A percentile compares a stretch with the other conserved stretches of the same genome.
Evolutionary conservation across 2,113 vertebrate species (phyloP).

Genomic region (Polypterus senegalus): DNA sequence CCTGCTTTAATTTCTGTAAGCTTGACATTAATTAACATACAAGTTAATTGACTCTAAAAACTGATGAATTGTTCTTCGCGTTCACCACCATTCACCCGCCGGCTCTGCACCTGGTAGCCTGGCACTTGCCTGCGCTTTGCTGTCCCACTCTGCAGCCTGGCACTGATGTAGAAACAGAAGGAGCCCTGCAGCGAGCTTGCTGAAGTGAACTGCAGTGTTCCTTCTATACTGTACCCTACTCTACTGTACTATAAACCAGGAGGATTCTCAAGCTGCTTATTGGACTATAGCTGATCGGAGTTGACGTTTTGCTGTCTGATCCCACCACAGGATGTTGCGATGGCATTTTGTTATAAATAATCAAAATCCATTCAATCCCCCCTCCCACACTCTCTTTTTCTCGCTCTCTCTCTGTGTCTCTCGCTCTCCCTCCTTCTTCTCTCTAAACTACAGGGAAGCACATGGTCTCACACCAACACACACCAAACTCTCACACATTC

Average conservation of each 20-base stretch:
- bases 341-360: constrained; percentile 44
- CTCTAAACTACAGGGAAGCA: constrained; percentile 12
- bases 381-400: constrained; percentile 30
- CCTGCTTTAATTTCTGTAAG: constrained; percentile 54
- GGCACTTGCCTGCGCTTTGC: constrained; percentile 42
- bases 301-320: constrained; percentile 39
- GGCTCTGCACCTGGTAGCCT: constrained; percentile 35
- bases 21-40: constrained; percentile 96
- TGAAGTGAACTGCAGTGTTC: constrained; percentile 18
- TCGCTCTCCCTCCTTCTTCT: constrained; percentile 15
- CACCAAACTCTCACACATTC: constrained; percentile 12
- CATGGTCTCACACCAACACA: constrained; percentile 10
- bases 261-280: constrained; percentile 41
- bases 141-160: constrained; percentile 28
- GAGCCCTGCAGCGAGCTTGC: constrained; percentile 34
- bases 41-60: constrained; percentile 95
- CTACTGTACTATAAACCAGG: constrained; percentile 18
- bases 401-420: constrained; percentile 19
- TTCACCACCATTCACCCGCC: constrained; percentile 35
- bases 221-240: constrained; percentile 19
- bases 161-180: constrained; percentile 34
- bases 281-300: constrained; percentile 43
- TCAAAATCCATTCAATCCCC: constrained; percentile 24
- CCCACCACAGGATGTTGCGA: constrained; percentile 28
- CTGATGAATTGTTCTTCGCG: constrained; percentile 72